Percentiles rank a stretch among this genome's conserved stretches.
Evolutionary conservation across 2,113 vertebrate genomes (phyloP).

Genomic region (Castor canadensis): DNA sequence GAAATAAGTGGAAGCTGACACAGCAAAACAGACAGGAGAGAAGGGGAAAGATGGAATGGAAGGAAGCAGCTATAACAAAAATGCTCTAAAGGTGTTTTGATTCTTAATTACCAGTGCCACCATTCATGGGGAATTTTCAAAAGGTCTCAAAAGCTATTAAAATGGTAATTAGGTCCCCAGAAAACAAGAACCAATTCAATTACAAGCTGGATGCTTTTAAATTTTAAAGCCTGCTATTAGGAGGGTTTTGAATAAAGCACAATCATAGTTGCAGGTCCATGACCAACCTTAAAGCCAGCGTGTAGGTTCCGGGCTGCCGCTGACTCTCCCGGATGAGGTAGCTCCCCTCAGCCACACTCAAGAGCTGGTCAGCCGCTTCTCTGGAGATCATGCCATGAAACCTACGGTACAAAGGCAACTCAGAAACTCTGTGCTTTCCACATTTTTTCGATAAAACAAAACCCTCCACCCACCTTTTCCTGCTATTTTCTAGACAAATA

Average conservation of each 20-base stretch:
- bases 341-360: conserved; percentile 97
- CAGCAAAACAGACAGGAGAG: conserved; percentile 24
- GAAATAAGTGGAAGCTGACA: conserved; percentile 3
- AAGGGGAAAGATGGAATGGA: conserved; percentile 42
- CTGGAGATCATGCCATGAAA: conserved; percentile 99
- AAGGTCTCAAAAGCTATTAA: conserved; percentile 68
- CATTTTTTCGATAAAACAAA: conserved; percentile 38
- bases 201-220: conserved; percentile 69
- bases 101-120: conserved; percentile 47
- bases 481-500: conserved; percentile 48
- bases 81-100: conserved; percentile 15
- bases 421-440: conserved; percentile 30
- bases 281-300: conserved; percentile 95
- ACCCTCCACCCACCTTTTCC: neutral
- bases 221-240: conserved; percentile 67
- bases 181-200: conserved; percentile 71
- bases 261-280: conserved; percentile 75
- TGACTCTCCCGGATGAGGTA: conserved; percentile 99
- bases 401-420: conserved; percentile 83
- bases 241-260: conserved; percentile 67
- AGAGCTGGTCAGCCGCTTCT: conserved; percentile 94
- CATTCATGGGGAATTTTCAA: conserved; percentile 62
- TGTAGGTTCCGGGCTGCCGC: conserved; percentile 97
- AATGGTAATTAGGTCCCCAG: conserved; percentile 74
- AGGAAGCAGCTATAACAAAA: conserved; percentile 47